Conservation (phyloP, 2,113 vertebrate genomes). For the Conger conger region DNA sequence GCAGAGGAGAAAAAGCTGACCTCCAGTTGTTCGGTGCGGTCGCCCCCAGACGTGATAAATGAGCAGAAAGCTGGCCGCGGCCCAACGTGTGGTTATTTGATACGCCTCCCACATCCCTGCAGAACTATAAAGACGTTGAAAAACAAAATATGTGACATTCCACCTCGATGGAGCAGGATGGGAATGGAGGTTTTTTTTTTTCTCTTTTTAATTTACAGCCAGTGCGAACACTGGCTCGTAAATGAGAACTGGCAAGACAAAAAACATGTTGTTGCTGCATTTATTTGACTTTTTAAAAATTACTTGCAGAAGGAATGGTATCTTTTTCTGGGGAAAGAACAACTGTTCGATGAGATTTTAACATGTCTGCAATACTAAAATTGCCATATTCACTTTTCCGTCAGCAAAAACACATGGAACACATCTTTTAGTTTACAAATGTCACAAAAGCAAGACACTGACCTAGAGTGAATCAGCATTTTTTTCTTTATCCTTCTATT, state of each 20-base stretch:
- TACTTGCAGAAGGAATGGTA: background rate
- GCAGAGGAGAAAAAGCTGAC: background rate
- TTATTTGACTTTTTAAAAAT: background rate
- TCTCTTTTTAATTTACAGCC: conserved; percentile 20
- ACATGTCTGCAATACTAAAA: background rate
- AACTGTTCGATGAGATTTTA: background rate
- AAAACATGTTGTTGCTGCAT: background rate
- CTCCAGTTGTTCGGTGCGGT: conserved; percentile 1
- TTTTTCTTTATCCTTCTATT: background rate
- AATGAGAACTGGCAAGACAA: conserved; percentile 5
- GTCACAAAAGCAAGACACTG: background rate
- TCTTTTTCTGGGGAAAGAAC: background rate
- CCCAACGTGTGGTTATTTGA: background rate
- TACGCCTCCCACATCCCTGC: conserved; percentile 12
- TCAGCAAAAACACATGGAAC: background rate
- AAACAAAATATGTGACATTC: conserved; percentile 23
- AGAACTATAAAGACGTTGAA: conserved; percentile 1
- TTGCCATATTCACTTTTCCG: background rate
- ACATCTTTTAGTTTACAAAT: background rate
- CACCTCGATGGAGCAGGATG: background rate
- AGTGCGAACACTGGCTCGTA: background rate
- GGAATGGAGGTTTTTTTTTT: background rate
- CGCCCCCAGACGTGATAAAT: conserved; percentile 11
- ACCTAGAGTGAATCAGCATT: background rate
- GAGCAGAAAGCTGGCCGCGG: background rate